phyloP scores from a whole-genome alignment of 2,113 vertebrate species.

The Syngnathus floridae region DNA sequence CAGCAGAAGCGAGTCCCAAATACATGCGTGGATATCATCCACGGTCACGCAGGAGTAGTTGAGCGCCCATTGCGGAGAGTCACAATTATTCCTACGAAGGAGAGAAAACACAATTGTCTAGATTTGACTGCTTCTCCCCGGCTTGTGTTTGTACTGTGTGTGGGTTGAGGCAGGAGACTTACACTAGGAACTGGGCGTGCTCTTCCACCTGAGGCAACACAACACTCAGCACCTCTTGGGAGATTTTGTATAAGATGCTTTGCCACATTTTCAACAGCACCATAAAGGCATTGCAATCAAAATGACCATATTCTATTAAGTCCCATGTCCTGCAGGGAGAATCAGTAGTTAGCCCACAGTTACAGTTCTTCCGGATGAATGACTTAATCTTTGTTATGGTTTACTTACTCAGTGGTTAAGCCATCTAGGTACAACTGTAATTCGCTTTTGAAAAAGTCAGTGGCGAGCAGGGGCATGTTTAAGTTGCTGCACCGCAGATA shows the following conservation, averaged over 20 bases:
- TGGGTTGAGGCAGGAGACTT: neutral
- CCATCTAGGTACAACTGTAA: neutral
- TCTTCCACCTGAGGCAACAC: slow-evolving; percentile 7
- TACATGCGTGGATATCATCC: slow-evolving; percentile 4
- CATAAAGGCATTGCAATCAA: slow-evolving; percentile 5
- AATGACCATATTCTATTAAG: slow-evolving; percentile 6
- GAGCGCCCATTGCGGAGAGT: neutral
- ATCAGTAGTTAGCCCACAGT: too few species aligned
- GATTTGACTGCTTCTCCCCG: neutral
- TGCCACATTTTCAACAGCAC: slow-evolving; percentile 11
- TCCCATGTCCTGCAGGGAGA: neutral
- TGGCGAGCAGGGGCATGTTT: slow-evolving; percentile 3
- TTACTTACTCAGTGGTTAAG: slow-evolving; percentile 1
- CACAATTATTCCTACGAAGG: neutral
- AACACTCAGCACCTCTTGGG: slow-evolving; percentile 5
- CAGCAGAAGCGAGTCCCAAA: slow-evolving; percentile 5
- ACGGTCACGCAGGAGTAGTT: neutral
- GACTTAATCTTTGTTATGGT: neutral
- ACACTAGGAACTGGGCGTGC: neutral
- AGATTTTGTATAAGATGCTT: slow-evolving; percentile 4
- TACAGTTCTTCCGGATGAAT: neutral
- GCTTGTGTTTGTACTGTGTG: neutral
- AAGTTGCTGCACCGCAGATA: slow-evolving; percentile 5
- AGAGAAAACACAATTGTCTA: neutral
- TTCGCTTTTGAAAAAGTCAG: slow-evolving; percentile 5